Percentiles rank a stretch among this genome's conserved stretches.
Evolutionary conservation across 2,888 invertebrate species (phyloP).

Genomic region (Rhagophthalmus giganteus): DNA sequence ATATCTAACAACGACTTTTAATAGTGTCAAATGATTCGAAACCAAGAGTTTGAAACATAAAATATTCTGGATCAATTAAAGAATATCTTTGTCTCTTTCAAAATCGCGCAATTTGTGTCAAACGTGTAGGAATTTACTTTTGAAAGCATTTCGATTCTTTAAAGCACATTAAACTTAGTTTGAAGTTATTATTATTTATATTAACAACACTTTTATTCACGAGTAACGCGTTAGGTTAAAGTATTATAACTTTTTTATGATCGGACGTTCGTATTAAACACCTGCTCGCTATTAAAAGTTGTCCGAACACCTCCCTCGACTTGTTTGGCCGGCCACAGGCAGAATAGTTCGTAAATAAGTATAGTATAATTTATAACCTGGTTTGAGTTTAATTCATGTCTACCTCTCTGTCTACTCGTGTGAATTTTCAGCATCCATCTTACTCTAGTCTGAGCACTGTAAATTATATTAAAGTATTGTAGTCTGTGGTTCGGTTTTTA

Average conservation of each 20-base stretch:
- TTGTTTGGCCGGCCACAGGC: conserved; percentile 43
- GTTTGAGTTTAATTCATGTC: conserved; percentile 49
- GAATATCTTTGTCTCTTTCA: conserved; percentile 1
- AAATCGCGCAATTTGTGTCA: too few relatives aligned
- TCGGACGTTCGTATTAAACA: conserved; percentile 43
- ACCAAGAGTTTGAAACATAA: too few relatives aligned
- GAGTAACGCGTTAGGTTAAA: conserved; percentile 46
- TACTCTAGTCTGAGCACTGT: conserved; percentile 43
- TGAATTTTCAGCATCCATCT: conserved; percentile 33
- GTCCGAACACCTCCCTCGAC: conserved; percentile 42
- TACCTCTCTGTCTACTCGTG: conserved; percentile 34
- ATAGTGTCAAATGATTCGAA: too few relatives aligned
- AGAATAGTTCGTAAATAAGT: conserved; percentile 42
- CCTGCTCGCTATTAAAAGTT: conserved; percentile 43
- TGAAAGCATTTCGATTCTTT: conserved; percentile 2
- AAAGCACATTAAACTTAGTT: conserved; percentile 40
- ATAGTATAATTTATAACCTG: conserved; percentile 43
- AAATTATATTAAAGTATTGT: conserved; percentile 48
- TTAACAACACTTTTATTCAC: conserved; percentile 43
- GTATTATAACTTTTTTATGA: conserved; percentile 47
- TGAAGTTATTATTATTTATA: conserved; percentile 48
- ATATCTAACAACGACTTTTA: too few relatives aligned
- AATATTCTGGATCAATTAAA: background rate
- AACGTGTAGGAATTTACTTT: too few relatives aligned
- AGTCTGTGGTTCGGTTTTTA: conserved; percentile 40